These are phyloP conservation scores for Patiria miniata DNA, from an alignment of 35 echinoderm and acorn worm genomes.

Conservation along the genomic window DNA sequence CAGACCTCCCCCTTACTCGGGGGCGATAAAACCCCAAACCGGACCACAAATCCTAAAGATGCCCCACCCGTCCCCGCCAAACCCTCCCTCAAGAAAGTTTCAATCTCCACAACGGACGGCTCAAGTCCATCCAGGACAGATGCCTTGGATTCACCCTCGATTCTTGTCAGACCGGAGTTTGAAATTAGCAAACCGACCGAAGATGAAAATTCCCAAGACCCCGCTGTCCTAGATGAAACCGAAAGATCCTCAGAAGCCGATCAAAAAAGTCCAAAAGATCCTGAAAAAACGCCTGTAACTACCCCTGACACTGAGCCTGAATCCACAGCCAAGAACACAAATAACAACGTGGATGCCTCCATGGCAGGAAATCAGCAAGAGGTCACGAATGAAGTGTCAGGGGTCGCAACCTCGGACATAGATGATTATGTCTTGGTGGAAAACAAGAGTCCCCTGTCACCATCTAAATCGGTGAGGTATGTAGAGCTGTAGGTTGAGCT, in stretches of 20 bases:
- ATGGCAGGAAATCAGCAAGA: neutral
- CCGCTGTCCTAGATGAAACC: neutral
- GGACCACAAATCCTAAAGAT: neutral
- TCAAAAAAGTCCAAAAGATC: neutral
- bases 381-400: neutral
- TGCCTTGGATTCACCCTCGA: neutral
- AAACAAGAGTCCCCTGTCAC: neutral
- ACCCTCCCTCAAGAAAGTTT: neutral
- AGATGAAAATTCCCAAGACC: neutral
- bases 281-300: neutral
- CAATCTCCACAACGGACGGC: neutral
- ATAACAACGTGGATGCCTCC: conserved; percentile 38
- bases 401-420: neutral
- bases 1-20: neutral
- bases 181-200: neutral
- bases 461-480: conserved; percentile 4
- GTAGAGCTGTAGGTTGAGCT: neutral
- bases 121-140: neutral
- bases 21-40: neutral
- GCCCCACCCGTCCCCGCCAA: neutral
- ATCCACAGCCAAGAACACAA: conserved; percentile 35
- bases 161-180: neutral
- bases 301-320: neutral
- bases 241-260: neutral
- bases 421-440: conserved; percentile 38